A percentile compares a stretch with the other conserved stretches of the same genome.
phyloP scores from a whole-genome alignment of 2,888 invertebrate genomes.

The Erpobdella octoculata region DNA sequence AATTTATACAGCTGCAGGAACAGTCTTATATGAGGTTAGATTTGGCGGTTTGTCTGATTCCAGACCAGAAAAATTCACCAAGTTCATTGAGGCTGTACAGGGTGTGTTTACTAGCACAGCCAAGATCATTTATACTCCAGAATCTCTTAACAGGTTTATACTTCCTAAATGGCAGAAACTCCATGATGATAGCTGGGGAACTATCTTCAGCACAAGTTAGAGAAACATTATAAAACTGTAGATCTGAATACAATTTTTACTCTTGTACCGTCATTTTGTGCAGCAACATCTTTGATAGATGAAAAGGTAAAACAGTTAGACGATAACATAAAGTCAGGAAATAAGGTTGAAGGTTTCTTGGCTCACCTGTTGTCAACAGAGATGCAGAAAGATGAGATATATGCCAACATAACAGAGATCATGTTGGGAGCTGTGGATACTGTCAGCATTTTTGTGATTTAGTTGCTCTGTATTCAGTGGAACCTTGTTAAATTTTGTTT shows the following conservation, averaged over 20 bases:
- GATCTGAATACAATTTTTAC: too few relatives aligned
- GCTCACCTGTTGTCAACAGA: slow-evolving; percentile 18
- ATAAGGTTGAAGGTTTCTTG: slow-evolving; percentile 27
- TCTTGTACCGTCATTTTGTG: background rate
- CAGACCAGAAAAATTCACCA: slow-evolving; percentile 24
- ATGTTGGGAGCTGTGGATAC: slow-evolving; percentile 37
- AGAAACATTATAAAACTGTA: background rate
- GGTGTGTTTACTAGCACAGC: slow-evolving; percentile 32
- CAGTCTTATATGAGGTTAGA: slow-evolving; percentile 34
- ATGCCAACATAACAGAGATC: slow-evolving; percentile 34
- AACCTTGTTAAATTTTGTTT: background rate
- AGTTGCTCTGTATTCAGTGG: background rate
- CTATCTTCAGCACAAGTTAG: slow-evolving; percentile 30
- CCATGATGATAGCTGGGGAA: slow-evolving; percentile 33
- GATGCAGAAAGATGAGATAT: slow-evolving; percentile 29
- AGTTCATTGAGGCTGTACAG: slow-evolving; percentile 33
- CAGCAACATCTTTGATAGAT: slow-evolving; percentile 28
- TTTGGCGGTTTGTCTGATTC: slow-evolving; percentile 33
- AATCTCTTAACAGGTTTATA: slow-evolving; percentile 20
- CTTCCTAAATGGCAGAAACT: slow-evolving; percentile 27
- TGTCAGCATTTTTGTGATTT: slow-evolving; percentile 23
- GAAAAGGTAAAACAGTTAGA: slow-evolving; percentile 24
- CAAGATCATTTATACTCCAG: slow-evolving; percentile 28
- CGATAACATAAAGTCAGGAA: slow-evolving; percentile 14
- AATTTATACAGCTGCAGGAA: slow-evolving; percentile 36